Base-by-base conservation (phyloP, 1,140 invertebrate genomes). In the Euwallacea fornicatus region DNA sequence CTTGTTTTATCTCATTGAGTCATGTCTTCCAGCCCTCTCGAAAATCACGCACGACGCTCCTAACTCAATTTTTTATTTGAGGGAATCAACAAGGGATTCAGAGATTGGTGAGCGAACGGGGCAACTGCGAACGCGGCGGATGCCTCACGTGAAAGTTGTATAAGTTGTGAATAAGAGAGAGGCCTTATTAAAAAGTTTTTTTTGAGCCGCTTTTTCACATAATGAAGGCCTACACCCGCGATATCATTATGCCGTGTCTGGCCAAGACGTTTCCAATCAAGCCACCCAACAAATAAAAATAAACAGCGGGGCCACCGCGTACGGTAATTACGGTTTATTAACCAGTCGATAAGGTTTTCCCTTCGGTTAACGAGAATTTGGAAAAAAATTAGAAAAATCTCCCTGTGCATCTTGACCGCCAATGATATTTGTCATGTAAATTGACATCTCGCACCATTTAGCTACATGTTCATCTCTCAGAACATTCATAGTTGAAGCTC, bases 221-320 rank as follows among this genome's bases (percentile, higher is more conserved):
- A 63, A 63, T 63, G 44, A 63, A 46, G 42, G 61, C 61, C 61
- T 63, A 63, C 61, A 63, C 61, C 61, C 61, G 61, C 61, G 61
- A 63, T 63, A 63, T 63, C 47, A 63, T 63, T 15, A 63, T 63
- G 16, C 11, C 42, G 43, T 16, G 61, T 63, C 59, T 61, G 59
- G 59, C 54, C 54, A 33, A 33, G 21, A 50, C 13, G 13, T 50
- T 50, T 50, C 13, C 46, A 50, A 50, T 50, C 46, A 50, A 50
- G 46, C 21, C 21, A 33, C 21, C 21, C 21, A 33, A 33, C 21
- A 33, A 33, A 33, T 33, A 33, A 33, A 33, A 33, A 33, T 33
- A 33, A 33, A 33, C 21, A 33, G 21, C 21, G 21, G 21, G 21
- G 21, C 21, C 21, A 2, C 21, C 21, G 21, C 21, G 4, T 33